Evolutionary conservation across 1,140 invertebrate species (phyloP).

Genomic region (Stratiolaelaps scimitus): DNA sequence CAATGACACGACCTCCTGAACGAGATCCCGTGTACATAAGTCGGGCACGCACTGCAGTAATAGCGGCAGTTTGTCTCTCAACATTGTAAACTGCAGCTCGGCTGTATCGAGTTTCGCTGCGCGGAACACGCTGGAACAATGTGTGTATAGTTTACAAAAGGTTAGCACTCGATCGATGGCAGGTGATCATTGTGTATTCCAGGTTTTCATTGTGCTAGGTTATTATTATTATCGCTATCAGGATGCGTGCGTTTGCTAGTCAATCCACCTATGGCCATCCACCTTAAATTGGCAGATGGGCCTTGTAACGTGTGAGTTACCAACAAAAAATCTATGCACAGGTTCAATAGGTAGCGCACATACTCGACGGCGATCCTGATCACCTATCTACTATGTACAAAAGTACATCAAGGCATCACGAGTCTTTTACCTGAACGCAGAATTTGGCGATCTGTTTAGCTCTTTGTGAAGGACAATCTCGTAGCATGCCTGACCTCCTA

Average conservation of each 20-base stretch:
- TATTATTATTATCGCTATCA: too few relatives aligned
- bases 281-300: conserved; percentile 22
- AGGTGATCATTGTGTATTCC: too few relatives aligned
- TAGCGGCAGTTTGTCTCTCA: conserved; percentile 44
- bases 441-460: conserved; percentile 51
- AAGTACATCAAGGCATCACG: conserved; percentile 26
- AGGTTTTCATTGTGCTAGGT: too few relatives aligned
- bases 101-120: conserved; percentile 50
- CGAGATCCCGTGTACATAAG: conserved; percentile 38
- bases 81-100: conserved; percentile 54
- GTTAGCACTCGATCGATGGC: too few relatives aligned
- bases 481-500: conserved; percentile 44
- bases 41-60: conserved; percentile 37
- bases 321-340: conserved; percentile 27
- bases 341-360: too few relatives aligned
- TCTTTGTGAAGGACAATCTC: conserved; percentile 59
- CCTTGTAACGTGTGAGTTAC: too few relatives aligned
- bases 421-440: conserved; percentile 53
- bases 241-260: too few relatives aligned
- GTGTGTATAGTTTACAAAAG: conserved; percentile 1
- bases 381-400: too few relatives aligned
- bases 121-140: conserved; percentile 56
- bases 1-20: conserved; percentile 60
- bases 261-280: too few relatives aligned
- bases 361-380: too few relatives aligned